Percentiles rank a stretch among this genome's conserved stretches.
Evolutionary conservation across 2,113 vertebrate species (phyloP).

Genomic region (Osmerus eperlanus): DNA sequence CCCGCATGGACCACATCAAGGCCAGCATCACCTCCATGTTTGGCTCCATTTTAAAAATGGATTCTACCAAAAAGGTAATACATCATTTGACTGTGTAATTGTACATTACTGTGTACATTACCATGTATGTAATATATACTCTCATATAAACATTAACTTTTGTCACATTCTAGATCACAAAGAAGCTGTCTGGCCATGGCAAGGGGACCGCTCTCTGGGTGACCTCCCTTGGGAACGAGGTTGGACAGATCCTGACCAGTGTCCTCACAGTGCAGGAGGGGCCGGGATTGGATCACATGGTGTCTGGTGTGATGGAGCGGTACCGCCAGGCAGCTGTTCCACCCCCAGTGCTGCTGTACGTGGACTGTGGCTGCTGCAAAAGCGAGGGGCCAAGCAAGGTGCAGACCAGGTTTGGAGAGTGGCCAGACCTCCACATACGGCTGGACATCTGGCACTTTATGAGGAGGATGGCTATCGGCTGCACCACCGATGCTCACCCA

Average conservation of each 20-base stretch:
- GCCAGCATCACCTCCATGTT: constrained; percentile 32
- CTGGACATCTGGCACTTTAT: not conserved
- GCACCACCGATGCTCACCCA: constrained; percentile 14
- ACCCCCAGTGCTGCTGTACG: constrained; percentile 13
- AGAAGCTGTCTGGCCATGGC: constrained; percentile 22
- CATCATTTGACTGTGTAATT: not conserved
- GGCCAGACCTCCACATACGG: constrained; percentile 17
- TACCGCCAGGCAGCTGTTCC: not conserved
- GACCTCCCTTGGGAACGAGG: constrained; percentile 21
- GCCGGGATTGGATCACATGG: constrained; percentile 6
- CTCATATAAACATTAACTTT: not conserved
- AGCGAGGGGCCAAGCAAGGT: constrained; percentile 5
- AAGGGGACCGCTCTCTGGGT: constrained; percentile 23
- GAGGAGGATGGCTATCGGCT: constrained; percentile 7
- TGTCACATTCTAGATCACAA: constrained; percentile 22
- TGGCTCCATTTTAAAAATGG: not conserved
- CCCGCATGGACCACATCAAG: constrained; percentile 18
- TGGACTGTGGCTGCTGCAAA: constrained; percentile 13
- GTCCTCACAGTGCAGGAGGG: constrained; percentile 2
- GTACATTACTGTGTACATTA: not conserved
- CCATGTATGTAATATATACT: too few species aligned
- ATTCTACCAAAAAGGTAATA: not conserved
- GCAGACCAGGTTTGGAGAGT: constrained; percentile 14
- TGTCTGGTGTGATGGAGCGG: too few species aligned
- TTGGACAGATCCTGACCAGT: constrained; percentile 20